These are phyloP conservation scores for Sula dactylatra DNA, from an alignment of 2,113 vertebrate genomes.

Conservation along the genomic window DNA sequence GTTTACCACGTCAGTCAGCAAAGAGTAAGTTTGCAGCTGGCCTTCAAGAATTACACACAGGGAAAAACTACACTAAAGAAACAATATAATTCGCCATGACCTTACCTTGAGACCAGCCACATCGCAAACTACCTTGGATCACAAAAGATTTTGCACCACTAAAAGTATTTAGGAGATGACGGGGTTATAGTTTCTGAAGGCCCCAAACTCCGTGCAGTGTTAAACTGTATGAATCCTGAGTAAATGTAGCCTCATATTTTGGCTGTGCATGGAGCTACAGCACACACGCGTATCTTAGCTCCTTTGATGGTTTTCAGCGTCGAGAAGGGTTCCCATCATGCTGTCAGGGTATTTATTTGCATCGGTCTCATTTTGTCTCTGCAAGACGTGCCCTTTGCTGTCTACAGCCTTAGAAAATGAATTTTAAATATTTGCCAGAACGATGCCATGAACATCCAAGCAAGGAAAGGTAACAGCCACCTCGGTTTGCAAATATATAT, in stretches of 20 bases:
- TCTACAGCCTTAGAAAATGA: neutral
- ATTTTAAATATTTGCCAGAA: neutral
- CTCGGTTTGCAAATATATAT: neutral
- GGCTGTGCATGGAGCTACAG: neutral
- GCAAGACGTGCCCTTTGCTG: neutral
- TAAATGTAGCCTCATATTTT: neutral
- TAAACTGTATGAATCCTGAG: neutral
- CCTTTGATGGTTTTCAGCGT: neutral
- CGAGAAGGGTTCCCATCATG: neutral
- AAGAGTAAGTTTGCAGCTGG: neutral
- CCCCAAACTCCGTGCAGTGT: neutral
- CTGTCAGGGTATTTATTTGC: neutral
- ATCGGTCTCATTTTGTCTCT: neutral
- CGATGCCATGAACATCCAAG: neutral
- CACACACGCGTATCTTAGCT: neutral
- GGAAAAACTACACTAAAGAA: neutral
- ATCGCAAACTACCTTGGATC: fast-evolving
- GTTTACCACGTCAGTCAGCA: neutral
- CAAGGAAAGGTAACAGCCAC: neutral
- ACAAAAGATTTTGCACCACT: neutral
- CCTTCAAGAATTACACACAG: neutral
- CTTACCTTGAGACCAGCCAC: neutral
- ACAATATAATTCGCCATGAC: neutral
- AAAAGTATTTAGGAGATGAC: neutral
- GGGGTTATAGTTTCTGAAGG: neutral